Evolutionary conservation across 2,797 vertebrate species (phyloP).

Genomic region (Alosa sapidissima): DNA sequence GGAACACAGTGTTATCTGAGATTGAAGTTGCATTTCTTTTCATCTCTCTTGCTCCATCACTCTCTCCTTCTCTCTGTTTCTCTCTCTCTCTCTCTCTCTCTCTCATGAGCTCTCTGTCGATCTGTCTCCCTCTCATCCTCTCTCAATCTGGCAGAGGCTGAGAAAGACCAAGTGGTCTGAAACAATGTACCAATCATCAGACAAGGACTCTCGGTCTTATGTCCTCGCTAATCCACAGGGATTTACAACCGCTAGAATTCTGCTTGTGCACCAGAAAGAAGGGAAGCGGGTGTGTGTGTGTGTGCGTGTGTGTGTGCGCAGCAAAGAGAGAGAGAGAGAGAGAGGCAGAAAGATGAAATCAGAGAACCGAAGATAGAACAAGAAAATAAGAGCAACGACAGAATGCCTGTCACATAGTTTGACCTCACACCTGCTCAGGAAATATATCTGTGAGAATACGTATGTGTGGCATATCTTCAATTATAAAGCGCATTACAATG

Average conservation of each 20-base stretch:
- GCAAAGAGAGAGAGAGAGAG: neutral
- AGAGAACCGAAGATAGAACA: neutral
- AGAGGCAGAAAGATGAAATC: neutral
- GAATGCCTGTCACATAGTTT: neutral
- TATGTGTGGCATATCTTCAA: neutral
- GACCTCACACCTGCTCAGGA: neutral
- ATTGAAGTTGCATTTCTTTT: slow-evolving; percentile 33
- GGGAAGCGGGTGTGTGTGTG: neutral
- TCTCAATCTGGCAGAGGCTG: slow-evolving; percentile 25
- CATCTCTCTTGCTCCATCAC: neutral
- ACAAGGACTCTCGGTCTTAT: slow-evolving; percentile 15
- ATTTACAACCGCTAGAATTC: slow-evolving; percentile 16
- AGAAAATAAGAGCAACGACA: neutral
- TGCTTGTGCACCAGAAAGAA: neutral
- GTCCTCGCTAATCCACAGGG: slow-evolving; percentile 28
- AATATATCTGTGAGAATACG: neutral
- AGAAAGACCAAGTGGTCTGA: slow-evolving; percentile 21
- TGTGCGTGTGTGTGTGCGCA: slow-evolving; percentile 41
- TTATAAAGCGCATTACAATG: neutral
- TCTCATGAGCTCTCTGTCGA: neutral
- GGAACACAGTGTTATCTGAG: slow-evolving; percentile 51
- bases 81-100: neutral
- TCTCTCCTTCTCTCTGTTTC: neutral
- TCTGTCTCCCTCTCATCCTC: neutral
- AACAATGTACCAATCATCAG: slow-evolving; percentile 35